These are phyloP conservation scores for Bergia sp. DNA, from an alignment of 92 coral and sea anemone species.

Conservation along the genomic window DNA sequence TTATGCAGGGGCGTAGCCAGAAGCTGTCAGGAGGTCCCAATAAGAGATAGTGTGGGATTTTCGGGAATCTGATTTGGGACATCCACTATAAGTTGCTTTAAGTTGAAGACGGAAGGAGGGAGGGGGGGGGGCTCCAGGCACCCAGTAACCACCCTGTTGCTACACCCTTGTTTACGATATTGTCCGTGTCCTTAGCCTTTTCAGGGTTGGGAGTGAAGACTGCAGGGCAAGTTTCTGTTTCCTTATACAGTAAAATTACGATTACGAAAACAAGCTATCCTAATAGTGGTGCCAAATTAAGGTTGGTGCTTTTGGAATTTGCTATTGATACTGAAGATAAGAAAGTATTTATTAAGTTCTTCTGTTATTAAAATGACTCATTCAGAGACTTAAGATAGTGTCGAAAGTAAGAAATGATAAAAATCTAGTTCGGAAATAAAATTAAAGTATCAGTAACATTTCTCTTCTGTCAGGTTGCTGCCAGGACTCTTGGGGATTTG, in stretches of 20 bases:
- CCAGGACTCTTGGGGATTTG: constrained; percentile 93
- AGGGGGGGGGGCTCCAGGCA: no score
- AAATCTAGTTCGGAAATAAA: background rate
- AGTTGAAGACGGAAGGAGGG: no score
- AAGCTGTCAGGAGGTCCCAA: no score
- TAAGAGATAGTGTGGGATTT: no score
- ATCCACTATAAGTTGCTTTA: no score
- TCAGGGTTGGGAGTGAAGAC: background rate
- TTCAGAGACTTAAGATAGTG: background rate
- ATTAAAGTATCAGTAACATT: background rate
- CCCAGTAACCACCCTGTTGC: no score
- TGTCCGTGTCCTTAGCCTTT: no score
- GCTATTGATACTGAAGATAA: background rate
- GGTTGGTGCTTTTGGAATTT: background rate
- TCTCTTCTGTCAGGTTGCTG: constrained; percentile 74
- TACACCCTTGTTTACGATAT: no score
- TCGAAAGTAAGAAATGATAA: background rate
- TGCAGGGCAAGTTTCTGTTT: background rate
- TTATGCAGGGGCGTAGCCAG: no score
- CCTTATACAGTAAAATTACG: background rate
- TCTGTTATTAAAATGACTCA: background rate
- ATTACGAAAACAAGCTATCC: background rate
- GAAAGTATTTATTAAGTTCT: background rate
- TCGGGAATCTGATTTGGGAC: no score
- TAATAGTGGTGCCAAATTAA: background rate